Evolutionary conservation across 2,113 vertebrate genomes (phyloP), one percentile per base, ranked within the genome.

Genomic region (Caretta caretta): DNA sequence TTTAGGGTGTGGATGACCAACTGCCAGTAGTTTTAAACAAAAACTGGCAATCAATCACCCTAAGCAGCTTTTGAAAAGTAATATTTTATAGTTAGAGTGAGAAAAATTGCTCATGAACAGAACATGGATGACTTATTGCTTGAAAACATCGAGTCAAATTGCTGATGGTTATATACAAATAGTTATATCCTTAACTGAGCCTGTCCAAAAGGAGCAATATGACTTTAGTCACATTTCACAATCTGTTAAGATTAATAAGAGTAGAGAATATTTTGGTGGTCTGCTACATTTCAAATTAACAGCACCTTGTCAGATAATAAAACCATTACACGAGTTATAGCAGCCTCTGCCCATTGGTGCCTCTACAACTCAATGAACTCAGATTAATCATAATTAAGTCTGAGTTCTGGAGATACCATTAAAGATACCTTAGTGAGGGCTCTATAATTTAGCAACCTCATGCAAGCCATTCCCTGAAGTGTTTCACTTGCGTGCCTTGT

Each of bases 111-210:
- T 22, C 75, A 72, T 5, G 5, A n/a, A 83, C 20, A 29, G 78
- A 88, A 48, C 25, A 81, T 5, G 0, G 0, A 25, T 54, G 53
- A 86, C 4, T 19, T 91, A 59, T 16, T 76, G 17, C 65, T 49
- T 84, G 56, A 88, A 50, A 93, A 84, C 35, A 5, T 62, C 6
- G 6, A 69, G 65, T 20, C 35, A 78, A 79, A 75, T 1, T 48
- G 49, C 8, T 81, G 11, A 56, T n/a, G 3, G 11, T 48, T 72
- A 12, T 38, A 38, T 38, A 38, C 19, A 69, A n/a, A 69, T 38
- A 35, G 4, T 10, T 38, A 38, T 19, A n/a, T 19, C 17, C 65
- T 69, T 69, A 69, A 69, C 8, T 20, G 65, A 38, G 35, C 65
- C 65, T 20, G 65, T 69, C n/a, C 35, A 20, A 69, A 69, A 38